Percentiles rank a stretch among this genome's conserved stretches.
Evolutionary conservation across 2,888 invertebrate genomes (phyloP).

Genomic region (Euzophera pinguis): DNA sequence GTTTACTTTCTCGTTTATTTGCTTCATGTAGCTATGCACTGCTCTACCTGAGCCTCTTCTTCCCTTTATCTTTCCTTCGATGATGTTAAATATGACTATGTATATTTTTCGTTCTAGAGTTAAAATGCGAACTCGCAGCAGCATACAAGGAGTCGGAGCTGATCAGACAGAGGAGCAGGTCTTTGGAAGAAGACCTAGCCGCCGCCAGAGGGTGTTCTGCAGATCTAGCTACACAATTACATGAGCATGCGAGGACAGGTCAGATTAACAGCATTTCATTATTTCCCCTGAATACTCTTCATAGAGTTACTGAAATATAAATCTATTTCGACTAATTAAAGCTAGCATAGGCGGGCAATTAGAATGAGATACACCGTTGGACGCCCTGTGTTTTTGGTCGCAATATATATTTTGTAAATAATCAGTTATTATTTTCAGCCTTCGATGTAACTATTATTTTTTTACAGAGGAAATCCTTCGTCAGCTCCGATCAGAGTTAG

Average conservation of each 20-base stretch:
- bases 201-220: constrained; percentile 80
- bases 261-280: constrained; percentile 16
- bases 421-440: not conserved
- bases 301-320: too few relatives aligned
- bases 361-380: too few relatives aligned
- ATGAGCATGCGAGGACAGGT: constrained; percentile 79
- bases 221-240: constrained; percentile 79
- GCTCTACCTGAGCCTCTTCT: not conserved
- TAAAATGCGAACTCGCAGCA: constrained; percentile 82
- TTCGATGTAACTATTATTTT: not conserved
- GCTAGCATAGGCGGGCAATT: too few relatives aligned
- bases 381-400: too few relatives aligned
- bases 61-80: too few relatives aligned
- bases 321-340: not conserved
- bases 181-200: constrained; percentile 81
- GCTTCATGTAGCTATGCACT: too few relatives aligned
- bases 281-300: too few relatives aligned
- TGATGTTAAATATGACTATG: too few relatives aligned
- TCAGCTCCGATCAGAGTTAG: constrained; percentile 54
- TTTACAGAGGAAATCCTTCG: constrained; percentile 59
- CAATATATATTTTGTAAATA: too few relatives aligned
- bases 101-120: constrained; percentile 63
- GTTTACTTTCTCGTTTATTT: too few relatives aligned
- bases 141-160: constrained; percentile 84
- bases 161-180: constrained; percentile 78